Evolutionary conservation across 2,797 vertebrate species (phyloP), one percentile per base, ranked within the genome.

Genomic region (Coccyzus lansbergi): DNA sequence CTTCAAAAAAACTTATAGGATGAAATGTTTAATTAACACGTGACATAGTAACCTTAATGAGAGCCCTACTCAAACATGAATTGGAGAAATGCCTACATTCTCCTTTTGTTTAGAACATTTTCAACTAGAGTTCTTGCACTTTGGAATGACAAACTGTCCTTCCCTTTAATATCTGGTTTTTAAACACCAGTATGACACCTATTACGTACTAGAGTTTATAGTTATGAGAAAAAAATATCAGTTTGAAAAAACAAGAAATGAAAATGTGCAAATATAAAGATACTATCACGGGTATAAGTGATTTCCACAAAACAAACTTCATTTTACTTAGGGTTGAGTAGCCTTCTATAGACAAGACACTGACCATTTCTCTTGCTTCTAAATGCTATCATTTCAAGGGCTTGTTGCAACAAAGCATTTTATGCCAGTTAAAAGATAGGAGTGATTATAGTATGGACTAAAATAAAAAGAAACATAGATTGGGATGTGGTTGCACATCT

Each of bases 201-300:
- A 60, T 63, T 94, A 79, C 22, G 44, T 21, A 44, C 22, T 67
- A 76, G 70, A 90, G 65, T 93, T 95, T 91, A 65, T 31, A 44
- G 4, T 3, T n/a, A 28, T n/a, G 29, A 64, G 36, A 64, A 88
- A 80, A 89, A 65, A 40, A n/a, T n/a, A n/a, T 28, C 9, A 67
- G 4, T 26, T 82, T 70, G 17, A 14, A 71, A 86, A 85, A 74
- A 13, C 2, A 4, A n/a, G 21, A 95, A 87, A 64, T 48, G 70
- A 36, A 92, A 89, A 86, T 67, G 36, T 58, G 81, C 34, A 96
- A 97, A 93, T 87, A 95, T 36, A 83, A 24, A 71, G 7, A 5
- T 79, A 19, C 5, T 71, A n/a, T 62, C 59, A 80, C 9, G 71
- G 42, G 5, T 10, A 36, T 6, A 74, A 2, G 8, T 22, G 83